Base-by-base conservation (phyloP, 2,113 vertebrate genomes). In the Hyla sarda region DNA sequence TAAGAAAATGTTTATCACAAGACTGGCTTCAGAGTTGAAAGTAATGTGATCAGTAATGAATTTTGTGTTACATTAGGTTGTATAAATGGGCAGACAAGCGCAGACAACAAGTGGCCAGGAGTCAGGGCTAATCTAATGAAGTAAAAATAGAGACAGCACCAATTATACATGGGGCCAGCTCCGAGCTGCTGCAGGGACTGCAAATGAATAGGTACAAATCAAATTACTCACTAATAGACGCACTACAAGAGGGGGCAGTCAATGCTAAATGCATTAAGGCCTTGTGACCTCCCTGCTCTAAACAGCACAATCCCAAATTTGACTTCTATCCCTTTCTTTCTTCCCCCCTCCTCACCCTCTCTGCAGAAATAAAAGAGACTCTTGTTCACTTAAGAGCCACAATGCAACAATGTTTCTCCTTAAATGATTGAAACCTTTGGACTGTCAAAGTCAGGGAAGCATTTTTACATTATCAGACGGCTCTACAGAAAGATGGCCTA, bases 31-130 rank as follows among this genome's bases (percentile, higher is more conserved):
- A 93, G 95, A 96, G 96, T 97, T 97, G 96, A 96, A 97, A 96
- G 96, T 98, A 99, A 98, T 98, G 96, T 96, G 96, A 98, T 98
- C 97, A 97, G 96, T 98, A 98, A 98, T 98, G 96, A 99, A 99
- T 98, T 98, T 99, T 98, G 96, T 95, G 96, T 98, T 98, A 97
- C 97, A 98, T 99, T 98, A 98, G 96, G 94, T 96, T 92, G 96
- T 96, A 96, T 96, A 96, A 95, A 93, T 94, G 95, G 94, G 96
- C 94, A 95, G 94, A 96, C 93, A 93, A 96, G 96, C 96, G 94
- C 94, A 96, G 96, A 97, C 97, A 96, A 96, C 96, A 96, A 96
- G 96, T 97, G 96, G 96, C 96, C 95, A 94, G 95, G 96, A 98
- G 97, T 96, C 96, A 95, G 95, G 94, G 95, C 92, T 99, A 99